Percentiles rank a stretch among this genome's conserved stretches.
Evolutionary conservation across 1,140 invertebrate species (phyloP).

Genomic region (Gryllus bimaculatus): DNA sequence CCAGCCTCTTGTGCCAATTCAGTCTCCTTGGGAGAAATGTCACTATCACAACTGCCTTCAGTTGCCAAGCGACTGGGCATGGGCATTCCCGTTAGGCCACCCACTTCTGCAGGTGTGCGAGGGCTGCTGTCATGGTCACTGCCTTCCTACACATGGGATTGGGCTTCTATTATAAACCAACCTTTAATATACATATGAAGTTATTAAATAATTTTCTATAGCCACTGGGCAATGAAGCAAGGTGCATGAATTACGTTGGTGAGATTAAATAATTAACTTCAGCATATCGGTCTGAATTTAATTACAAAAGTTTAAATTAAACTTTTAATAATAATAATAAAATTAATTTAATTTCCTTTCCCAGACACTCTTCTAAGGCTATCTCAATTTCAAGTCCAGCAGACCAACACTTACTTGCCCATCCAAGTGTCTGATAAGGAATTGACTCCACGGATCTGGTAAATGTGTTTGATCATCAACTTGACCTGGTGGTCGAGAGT

Average conservation of each 20-base stretch:
- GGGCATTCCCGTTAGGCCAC: constrained; percentile 40
- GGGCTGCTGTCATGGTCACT: constrained; percentile 55
- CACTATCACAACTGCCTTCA: constrained; percentile 25
- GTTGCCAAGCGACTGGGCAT: constrained; percentile 35
- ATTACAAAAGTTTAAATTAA: no score
- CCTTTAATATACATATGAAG: background rate
- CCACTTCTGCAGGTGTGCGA: constrained; percentile 44
- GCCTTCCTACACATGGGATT: constrained; percentile 6
- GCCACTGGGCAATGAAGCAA: no score
- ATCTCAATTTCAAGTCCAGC: no score
- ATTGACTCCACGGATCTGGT: constrained; percentile 76
- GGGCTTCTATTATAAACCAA: background rate
- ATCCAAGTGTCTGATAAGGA: constrained; percentile 51
- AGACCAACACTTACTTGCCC: background rate
- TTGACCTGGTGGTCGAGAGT: constrained; percentile 57
- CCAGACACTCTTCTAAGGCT: no score
- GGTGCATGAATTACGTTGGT: no score
- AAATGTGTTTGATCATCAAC: constrained; percentile 45
- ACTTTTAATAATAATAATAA: no score
- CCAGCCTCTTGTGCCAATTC: constrained; percentile 40
- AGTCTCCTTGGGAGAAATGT: constrained; percentile 23
- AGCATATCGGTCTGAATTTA: no score
- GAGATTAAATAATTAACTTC: no score
- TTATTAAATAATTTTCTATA: background rate
- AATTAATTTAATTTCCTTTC: no score